phyloP scores from a whole-genome alignment of 2,797 vertebrate species.

The Gobionotothen gibberifrons region DNA sequence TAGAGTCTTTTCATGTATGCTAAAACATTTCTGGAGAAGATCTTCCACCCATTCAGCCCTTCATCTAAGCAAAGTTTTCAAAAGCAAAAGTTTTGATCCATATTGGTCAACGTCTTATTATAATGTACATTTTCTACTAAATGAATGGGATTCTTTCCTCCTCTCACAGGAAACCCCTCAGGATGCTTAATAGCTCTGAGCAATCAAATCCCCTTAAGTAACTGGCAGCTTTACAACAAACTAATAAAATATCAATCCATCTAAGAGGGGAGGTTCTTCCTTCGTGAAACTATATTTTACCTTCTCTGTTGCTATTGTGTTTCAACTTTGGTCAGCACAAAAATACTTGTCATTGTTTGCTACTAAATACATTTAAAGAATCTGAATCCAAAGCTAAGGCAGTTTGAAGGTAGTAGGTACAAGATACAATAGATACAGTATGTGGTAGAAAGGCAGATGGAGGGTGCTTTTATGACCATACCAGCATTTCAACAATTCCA shows the following conservation, averaged over 20 bases:
- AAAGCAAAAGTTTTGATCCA: background rate
- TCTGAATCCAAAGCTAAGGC: conserved; percentile 15
- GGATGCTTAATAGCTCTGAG: background rate
- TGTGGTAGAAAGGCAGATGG: background rate
- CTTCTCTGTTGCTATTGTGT: conserved; percentile 2
- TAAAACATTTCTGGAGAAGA: background rate
- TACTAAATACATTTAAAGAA: background rate
- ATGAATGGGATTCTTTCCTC: background rate
- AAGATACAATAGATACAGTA: background rate
- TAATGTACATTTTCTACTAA: background rate
- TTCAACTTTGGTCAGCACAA: background rate
- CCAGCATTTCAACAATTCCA: conserved; percentile 47
- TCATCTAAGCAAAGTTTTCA: background rate
- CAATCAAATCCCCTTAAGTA: conserved; percentile 25
- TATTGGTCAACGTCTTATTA: background rate
- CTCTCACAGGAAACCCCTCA: background rate
- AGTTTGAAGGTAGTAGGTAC: conserved; percentile 7
- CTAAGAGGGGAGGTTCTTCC: background rate
- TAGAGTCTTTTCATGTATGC: background rate
- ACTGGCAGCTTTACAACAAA: conserved; percentile 23
- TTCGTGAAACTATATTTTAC: background rate
- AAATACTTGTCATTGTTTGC: conserved; percentile 2
- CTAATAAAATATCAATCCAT: conserved; percentile 18
- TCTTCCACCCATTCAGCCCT: background rate
- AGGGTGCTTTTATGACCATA: conserved; percentile 10